phyloP scores from a whole-genome alignment of 35 echinoderm and acorn worm genomes.

The Apostichopus japonicus region DNA sequence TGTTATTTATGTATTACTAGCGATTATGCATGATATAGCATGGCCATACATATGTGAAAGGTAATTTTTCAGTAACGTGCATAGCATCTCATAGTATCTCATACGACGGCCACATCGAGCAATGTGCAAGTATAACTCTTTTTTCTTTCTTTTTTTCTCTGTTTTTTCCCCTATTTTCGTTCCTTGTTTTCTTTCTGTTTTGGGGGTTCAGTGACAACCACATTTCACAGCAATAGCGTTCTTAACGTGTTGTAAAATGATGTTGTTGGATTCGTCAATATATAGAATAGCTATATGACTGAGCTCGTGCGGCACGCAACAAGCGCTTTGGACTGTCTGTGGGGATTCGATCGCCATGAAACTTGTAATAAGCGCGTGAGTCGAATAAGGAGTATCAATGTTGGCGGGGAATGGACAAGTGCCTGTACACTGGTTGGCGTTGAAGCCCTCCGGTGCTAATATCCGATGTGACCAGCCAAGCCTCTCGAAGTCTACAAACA shows the following conservation, averaged over 20 bases:
- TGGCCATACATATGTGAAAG: too few species aligned
- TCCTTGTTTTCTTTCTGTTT: too few species aligned
- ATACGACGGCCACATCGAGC: too few species aligned
- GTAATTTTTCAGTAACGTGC: too few species aligned
- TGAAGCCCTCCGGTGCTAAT: slow-evolving; percentile 75
- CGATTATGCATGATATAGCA: too few species aligned
- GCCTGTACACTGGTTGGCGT: slow-evolving; percentile 74
- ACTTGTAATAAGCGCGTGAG: slow-evolving; percentile 86
- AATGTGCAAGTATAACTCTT: too few species aligned
- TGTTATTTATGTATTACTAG: too few species aligned
- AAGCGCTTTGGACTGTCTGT: neutral
- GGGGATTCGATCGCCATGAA: slow-evolving; percentile 52
- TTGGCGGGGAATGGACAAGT: slow-evolving; percentile 74
- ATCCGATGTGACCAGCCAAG: slow-evolving; percentile 92
- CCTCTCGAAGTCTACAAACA: slow-evolving; percentile 84
- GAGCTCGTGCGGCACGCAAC: slow-evolving; percentile 31
- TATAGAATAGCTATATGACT: slow-evolving; percentile 1
- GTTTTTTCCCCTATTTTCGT: too few species aligned
- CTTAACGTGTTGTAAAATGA: slow-evolving; percentile 30
- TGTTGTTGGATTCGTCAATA: slow-evolving; percentile 1
- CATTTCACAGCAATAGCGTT: slow-evolving; percentile 15
- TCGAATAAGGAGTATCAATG: slow-evolving; percentile 42
- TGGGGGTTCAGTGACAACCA: slow-evolving; percentile 23
- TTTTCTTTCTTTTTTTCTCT: too few species aligned
- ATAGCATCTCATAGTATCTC: too few species aligned